Conservation (phyloP, 2,888 invertebrate species). For the Muscina levida region DNA sequence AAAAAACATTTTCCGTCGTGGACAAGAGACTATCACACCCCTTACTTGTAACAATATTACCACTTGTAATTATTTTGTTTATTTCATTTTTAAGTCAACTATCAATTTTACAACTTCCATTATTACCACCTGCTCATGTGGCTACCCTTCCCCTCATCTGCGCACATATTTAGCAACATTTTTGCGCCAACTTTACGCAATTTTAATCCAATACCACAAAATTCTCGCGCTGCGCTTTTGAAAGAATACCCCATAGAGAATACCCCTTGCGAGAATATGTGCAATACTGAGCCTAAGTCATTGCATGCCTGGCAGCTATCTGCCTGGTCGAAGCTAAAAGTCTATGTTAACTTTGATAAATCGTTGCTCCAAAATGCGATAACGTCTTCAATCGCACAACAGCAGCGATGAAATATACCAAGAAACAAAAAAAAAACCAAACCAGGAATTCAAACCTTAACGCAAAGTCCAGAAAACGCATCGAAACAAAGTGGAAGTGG, state of each 20-base stretch:
- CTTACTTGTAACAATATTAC: too few species aligned
- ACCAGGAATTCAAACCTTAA: constrained; percentile 58
- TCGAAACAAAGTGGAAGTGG: constrained; percentile 49
- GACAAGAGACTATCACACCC: too few species aligned
- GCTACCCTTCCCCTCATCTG: constrained; percentile 21
- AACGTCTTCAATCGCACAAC: constrained; percentile 62
- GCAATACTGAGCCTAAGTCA: not conserved
- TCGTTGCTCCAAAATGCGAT: constrained; percentile 77
- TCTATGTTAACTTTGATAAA: constrained; percentile 79
- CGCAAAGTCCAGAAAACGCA: constrained; percentile 53
- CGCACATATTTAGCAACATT: constrained; percentile 42
- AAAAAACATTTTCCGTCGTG: too few species aligned
- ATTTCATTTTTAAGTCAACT: too few species aligned
- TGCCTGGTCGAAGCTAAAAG: constrained; percentile 71
- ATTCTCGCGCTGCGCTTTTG: constrained; percentile 24
- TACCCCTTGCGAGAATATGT: constrained; percentile 47
- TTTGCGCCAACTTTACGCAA: constrained; percentile 59
- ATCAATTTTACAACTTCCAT: too few species aligned
- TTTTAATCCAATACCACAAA: constrained; percentile 42
- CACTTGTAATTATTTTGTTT: too few species aligned
- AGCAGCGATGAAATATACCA: constrained; percentile 17
- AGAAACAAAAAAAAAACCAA: not conserved
- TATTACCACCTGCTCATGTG: too few species aligned
- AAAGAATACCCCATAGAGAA: constrained; percentile 63
- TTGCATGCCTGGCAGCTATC: constrained; percentile 66